phyloP scores from a whole-genome alignment of 2,888 invertebrate genomes.

The Euplexia lucipara region DNA sequence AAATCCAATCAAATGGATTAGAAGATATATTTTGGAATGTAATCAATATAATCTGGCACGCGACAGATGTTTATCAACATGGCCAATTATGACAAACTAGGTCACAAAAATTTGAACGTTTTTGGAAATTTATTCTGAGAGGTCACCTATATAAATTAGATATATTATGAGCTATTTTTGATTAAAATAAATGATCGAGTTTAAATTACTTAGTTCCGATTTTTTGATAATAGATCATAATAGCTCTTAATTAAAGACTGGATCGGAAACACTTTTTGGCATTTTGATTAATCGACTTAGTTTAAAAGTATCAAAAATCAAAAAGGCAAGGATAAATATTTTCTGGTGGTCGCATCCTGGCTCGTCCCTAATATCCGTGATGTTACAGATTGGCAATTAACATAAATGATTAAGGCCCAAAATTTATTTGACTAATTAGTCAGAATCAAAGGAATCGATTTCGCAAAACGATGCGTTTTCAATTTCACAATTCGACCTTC shows the following conservation, averaged over 20 bases:
- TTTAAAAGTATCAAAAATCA: conserved; percentile 19
- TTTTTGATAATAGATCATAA: conserved; percentile 19
- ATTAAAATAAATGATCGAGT: conserved; percentile 19
- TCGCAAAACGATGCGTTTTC: conserved; percentile 27
- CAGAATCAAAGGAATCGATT: conserved; percentile 31
- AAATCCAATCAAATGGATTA: conserved; percentile 43
- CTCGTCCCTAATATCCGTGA: conserved; percentile 14
- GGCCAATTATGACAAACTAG: conserved; percentile 28
- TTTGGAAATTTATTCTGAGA: conserved; percentile 19
- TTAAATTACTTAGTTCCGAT: conserved; percentile 14
- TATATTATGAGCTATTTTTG: conserved; percentile 17
- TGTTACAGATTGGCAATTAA: conserved; percentile 27
- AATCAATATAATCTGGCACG: conserved; percentile 36
- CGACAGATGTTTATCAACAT: conserved; percentile 40
- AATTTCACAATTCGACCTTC: conserved; percentile 38
- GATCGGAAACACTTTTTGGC: conserved; percentile 18
- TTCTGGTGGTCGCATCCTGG: conserved; percentile 16
- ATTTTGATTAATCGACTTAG: conserved; percentile 35
- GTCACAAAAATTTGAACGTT: conserved; percentile 20
- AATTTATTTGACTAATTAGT: conserved; percentile 22
- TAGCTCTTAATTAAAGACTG: conserved; percentile 12
- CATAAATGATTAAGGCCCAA: conserved; percentile 5
- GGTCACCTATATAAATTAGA: conserved; percentile 11
- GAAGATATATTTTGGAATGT: conserved; percentile 32
- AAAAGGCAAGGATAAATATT: conserved; percentile 42